phyloP scores from a whole-genome alignment of 2,797 vertebrate genomes.

The Nyctibius grandis region DNA sequence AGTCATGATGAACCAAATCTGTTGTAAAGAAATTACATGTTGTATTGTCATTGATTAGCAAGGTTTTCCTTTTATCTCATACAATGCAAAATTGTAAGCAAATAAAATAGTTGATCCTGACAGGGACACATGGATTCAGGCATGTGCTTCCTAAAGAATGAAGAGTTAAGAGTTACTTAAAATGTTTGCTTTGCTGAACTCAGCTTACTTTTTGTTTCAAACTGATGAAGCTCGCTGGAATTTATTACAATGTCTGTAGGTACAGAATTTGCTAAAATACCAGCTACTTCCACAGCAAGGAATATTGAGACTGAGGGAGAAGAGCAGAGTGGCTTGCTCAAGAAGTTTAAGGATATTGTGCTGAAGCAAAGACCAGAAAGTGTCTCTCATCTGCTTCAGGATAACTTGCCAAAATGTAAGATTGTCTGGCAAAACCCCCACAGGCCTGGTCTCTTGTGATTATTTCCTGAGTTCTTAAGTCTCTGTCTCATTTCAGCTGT shows the following conservation, averaged over 20 bases:
- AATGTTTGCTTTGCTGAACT: background rate
- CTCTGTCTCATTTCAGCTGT: constrained; percentile 68
- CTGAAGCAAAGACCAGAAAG: constrained; percentile 86
- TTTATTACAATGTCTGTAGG: background rate
- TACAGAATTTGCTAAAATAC: constrained; percentile 77
- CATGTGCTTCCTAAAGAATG: background rate
- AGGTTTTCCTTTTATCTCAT: background rate
- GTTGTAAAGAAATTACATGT: background rate
- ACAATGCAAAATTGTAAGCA: background rate
- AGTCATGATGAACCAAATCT: background rate
- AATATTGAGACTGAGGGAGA: constrained; percentile 37
- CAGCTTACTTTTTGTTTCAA: background rate
- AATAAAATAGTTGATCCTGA: background rate
- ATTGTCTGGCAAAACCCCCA: background rate
- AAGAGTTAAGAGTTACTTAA: background rate
- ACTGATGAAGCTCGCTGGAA: background rate
- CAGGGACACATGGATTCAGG: background rate
- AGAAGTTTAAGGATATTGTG: constrained; percentile 79
- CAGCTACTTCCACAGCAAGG: constrained; percentile 63
- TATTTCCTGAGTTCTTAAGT: background rate
- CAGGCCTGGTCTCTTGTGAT: background rate
- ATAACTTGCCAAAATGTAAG: constrained; percentile 91
- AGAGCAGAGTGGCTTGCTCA: constrained; percentile 75
- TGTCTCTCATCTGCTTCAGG: constrained; percentile 93
- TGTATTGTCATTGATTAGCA: background rate